phyloP scores from a whole-genome alignment of 1,140 invertebrate species.

The Homalodisca vitripennis region DNA sequence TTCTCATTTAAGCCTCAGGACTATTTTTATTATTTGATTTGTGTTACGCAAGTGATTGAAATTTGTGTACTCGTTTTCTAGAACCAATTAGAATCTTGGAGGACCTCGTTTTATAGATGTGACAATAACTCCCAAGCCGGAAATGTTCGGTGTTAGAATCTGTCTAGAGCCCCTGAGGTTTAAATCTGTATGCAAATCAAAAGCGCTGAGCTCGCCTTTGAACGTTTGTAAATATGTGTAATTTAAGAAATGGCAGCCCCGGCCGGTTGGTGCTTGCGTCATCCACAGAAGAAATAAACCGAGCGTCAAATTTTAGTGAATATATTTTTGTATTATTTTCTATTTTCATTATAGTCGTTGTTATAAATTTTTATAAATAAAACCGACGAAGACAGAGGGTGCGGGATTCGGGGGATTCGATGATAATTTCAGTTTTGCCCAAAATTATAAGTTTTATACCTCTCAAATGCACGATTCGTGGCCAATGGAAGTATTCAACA shows the following conservation, averaged over 20 bases:
- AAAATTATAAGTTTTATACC: conserved; percentile 3
- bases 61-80: background rate
- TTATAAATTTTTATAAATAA: background rate
- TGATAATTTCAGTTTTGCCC: background rate
- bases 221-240: conserved; percentile 21
- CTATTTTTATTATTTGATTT: background rate
- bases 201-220: conserved; percentile 9
- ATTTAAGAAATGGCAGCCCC: conserved; percentile 17
- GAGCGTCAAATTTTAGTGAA: conserved; percentile 20
- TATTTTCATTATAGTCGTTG: conserved; percentile 6
- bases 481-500: background rate
- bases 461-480: background rate
- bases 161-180: conserved; percentile 6
- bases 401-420: background rate
- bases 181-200: conserved; percentile 23
- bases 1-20: conserved; percentile 22
- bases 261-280: background rate
- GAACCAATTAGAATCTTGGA: background rate
- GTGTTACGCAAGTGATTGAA: background rate
- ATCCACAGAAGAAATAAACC: conserved; percentile 17
- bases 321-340: conserved; percentile 22
- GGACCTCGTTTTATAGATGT: background rate
- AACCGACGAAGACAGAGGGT: too few relatives aligned
- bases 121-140: background rate
- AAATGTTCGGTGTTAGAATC: background rate